These are phyloP conservation scores for Mongoloraphidia duomilia DNA, from an alignment of 2,888 invertebrate genomes.

Conservation along the genomic window DNA sequence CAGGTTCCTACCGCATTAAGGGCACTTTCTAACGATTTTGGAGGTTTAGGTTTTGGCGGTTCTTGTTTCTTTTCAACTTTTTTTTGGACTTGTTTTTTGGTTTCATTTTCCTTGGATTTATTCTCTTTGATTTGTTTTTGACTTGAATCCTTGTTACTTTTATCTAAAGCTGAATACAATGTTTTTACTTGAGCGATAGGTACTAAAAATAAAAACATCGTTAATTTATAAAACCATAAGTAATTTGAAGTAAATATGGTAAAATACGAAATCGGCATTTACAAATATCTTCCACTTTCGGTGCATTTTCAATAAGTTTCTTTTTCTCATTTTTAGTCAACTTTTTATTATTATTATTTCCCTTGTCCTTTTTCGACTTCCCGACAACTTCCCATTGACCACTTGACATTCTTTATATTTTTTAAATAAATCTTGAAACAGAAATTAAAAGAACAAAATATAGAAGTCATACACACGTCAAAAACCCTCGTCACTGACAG, in stretches of 20 bases:
- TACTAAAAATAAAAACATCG: constrained; percentile 32
- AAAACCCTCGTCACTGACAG: neutral
- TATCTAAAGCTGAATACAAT: constrained; percentile 46
- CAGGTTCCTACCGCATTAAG: constrained; percentile 37
- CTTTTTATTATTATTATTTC: constrained; percentile 30
- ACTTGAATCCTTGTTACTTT: constrained; percentile 44
- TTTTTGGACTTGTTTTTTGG: constrained; percentile 25
- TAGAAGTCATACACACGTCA: neutral
- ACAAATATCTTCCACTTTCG: constrained; percentile 65
- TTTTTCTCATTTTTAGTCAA: constrained; percentile 41
- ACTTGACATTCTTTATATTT: constrained; percentile 24
- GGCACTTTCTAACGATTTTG: constrained; percentile 50
- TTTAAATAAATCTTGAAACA: constrained; percentile 6
- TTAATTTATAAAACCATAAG: constrained; percentile 3
- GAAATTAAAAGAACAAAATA: neutral
- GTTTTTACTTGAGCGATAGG: constrained; percentile 53
- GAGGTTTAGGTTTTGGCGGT: constrained; percentile 43
- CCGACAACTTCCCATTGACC: constrained; percentile 60
- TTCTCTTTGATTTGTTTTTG: constrained; percentile 33
- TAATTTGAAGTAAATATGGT: neutral
- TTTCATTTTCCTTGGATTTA: constrained; percentile 18
- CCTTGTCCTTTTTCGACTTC: constrained; percentile 47
- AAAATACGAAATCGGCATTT: constrained; percentile 28
- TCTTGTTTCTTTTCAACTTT: constrained; percentile 33
- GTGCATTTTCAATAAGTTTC: constrained; percentile 44